Conservation (phyloP, 2,113 vertebrate species). For the Pelecanus crispus region DNA sequence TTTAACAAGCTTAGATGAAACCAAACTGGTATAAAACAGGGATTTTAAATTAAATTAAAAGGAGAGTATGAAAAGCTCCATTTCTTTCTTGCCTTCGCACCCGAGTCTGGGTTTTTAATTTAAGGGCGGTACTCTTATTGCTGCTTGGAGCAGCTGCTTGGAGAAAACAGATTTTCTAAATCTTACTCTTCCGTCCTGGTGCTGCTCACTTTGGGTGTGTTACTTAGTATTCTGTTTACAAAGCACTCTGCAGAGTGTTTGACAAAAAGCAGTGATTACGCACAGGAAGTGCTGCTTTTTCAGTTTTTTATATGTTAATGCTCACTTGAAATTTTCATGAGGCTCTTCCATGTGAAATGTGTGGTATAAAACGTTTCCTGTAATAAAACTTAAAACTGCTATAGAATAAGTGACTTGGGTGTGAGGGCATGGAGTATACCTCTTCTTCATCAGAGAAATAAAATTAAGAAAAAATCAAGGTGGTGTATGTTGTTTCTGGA, state of each 20-base stretch:
- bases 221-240: not conserved
- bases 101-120: not conserved
- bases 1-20: not conserved
- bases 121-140: not conserved
- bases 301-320: not conserved
- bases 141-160: not conserved
- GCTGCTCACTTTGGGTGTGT: not conserved
- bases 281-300: not conserved
- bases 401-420: not conserved
- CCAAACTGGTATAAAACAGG: not conserved
- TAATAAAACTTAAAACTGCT: not conserved
- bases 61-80: not conserved
- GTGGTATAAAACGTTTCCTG: not conserved
- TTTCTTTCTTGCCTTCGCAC: not conserved
- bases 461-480: not conserved
- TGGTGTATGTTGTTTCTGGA: not conserved
- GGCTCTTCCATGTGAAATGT: not conserved
- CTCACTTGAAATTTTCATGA: not conserved
- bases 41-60: not conserved
- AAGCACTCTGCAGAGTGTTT: not conserved
- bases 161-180: not conserved
- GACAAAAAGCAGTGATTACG: not conserved
- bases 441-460: not conserved
- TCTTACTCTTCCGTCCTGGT: not conserved
- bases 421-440: not conserved